Evolutionary conservation across 2,888 invertebrate genomes (phyloP), one percentile per base, ranked within the genome.

Genomic region (Lasioglossum morio): DNA sequence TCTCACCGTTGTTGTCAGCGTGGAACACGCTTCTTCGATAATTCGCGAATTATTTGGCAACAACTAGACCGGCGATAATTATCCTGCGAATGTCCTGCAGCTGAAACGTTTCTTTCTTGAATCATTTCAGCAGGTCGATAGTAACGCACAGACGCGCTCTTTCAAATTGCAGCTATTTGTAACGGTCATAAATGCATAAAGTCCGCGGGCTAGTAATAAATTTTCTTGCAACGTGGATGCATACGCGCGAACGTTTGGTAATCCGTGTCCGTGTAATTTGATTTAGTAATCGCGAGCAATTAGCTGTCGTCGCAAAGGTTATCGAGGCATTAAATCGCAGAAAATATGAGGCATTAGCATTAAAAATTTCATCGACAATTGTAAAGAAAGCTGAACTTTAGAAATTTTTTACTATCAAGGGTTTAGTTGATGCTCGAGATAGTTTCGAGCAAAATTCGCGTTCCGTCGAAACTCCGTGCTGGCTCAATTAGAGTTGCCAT

Each of bases 1-100:
- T 90, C 91, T 92, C 92, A 92, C 91, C 84, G 37, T 63, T 82
- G 78, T 37, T 72, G 70, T 30, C 66, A 16, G 8, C n/a, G 73
- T 57, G 70, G 30, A 34, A 83, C 74, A 79, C 40, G 81, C 27
- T 88, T 90, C 89, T 88, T 84, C 81, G 76, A 81, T 81, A 81
- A 86, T 88, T 48, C 53, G 37, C 77, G 30, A 10, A 60, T 27
- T 60, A 60, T 60, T 60, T 60, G 60, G 27, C 27, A 27, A 60
- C 14, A 27, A 14, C 60, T 53, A 53, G 8, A 53, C 4, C 27
- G 27, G 40, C 14, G 69, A 72, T 79, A 3, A 14, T 43, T 43
- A 4, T 43, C 43, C 43, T 3, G 43, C 43, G 2, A 48, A 48
- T 48, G 19, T 23, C 23, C 53, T 53, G 53, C 53, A 3, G 53